phyloP scores from a whole-genome alignment of 2,113 vertebrate species.

The Calonectris borealis region DNA sequence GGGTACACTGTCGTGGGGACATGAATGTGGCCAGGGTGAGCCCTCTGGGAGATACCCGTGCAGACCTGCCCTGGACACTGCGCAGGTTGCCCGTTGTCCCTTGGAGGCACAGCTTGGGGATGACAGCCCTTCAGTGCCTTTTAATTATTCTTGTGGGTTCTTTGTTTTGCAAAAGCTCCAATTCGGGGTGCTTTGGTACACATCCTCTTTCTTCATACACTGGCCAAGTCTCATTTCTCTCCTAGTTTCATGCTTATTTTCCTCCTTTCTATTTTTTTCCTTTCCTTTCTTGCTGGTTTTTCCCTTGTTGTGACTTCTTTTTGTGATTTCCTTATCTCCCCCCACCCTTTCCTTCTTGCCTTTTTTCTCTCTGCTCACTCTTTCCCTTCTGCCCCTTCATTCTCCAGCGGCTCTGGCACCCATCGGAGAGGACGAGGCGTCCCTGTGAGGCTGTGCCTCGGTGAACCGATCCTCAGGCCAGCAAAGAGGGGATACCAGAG shows the following conservation, averaged over 20 bases:
- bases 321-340: background rate
- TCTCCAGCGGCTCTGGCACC: background rate
- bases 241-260: background rate
- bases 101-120: background rate
- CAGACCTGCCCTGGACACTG: background rate
- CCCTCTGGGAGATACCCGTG: background rate
- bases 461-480: background rate
- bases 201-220: background rate
- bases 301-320: background rate
- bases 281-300: background rate
- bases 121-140: background rate
- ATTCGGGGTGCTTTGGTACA: background rate
- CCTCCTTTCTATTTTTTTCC: background rate
- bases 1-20: background rate
- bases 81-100: background rate
- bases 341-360: background rate
- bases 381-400: background rate
- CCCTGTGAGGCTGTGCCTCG: background rate
- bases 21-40: background rate
- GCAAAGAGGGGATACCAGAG: background rate
- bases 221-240: background rate
- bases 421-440: rapidly evolving
- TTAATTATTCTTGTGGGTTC: background rate
- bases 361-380: background rate
- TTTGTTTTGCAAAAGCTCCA: background rate